phyloP scores from a whole-genome alignment of 2,888 invertebrate species.

The Phyllotreta cruciferae region DNA sequence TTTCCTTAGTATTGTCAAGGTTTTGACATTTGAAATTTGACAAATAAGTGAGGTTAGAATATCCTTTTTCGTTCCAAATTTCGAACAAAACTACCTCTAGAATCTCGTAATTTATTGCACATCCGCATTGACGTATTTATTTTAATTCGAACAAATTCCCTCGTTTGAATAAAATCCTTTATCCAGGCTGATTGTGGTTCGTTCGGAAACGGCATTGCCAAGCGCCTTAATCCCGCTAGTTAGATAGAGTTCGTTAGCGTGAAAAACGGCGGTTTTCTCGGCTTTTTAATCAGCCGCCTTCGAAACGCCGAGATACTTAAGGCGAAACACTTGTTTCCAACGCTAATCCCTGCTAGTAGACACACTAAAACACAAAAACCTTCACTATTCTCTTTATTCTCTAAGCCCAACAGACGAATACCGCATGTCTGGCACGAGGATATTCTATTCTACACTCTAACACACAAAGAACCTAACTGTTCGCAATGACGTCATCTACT shows the following conservation, averaged over 20 bases:
- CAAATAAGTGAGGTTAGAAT: neutral
- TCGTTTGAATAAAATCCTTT: constrained; percentile 13
- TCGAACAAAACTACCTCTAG: neutral
- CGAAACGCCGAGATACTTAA: constrained; percentile 26
- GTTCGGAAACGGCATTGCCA: constrained; percentile 3
- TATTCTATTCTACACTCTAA: too few species aligned
- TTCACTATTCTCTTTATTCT: too few species aligned
- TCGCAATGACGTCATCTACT: too few species aligned
- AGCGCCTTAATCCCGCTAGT: constrained; percentile 27
- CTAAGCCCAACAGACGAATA: too few species aligned
- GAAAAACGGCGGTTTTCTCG: constrained; percentile 33
- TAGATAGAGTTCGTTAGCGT: constrained; percentile 32
- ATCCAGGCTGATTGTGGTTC: constrained; percentile 15
- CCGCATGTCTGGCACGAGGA: too few species aligned
- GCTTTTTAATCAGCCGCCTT: constrained; percentile 33
- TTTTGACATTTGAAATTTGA: too few species aligned
- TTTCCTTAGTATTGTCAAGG: too few species aligned
- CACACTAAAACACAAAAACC: too few species aligned
- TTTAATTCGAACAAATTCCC: neutral
- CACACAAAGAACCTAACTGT: too few species aligned
- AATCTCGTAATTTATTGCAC: neutral
- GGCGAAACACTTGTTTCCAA: constrained; percentile 30
- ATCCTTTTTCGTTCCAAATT: neutral
- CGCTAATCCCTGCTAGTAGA: constrained; percentile 11
- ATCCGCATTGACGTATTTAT: neutral